Conservation (phyloP, 2,797 vertebrate genomes). For the Pteronotus mesoamericanus region DNA sequence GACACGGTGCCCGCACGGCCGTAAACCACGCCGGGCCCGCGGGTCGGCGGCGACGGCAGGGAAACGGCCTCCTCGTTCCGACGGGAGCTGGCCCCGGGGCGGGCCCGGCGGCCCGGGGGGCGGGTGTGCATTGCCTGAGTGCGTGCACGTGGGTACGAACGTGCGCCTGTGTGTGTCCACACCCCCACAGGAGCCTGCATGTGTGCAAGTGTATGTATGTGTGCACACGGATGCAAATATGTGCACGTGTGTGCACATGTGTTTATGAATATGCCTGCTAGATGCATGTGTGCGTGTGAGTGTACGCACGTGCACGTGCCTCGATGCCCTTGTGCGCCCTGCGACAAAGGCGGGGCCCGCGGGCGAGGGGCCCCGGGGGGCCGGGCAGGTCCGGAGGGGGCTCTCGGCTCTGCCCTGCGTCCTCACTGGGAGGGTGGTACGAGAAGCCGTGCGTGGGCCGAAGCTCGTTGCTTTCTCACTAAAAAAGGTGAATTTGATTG, state of each 20-base stretch:
- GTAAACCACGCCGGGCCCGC: background rate
- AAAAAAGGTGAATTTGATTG: background rate
- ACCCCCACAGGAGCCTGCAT: background rate
- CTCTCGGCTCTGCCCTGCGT: too few species aligned
- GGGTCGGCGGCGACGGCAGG: background rate
- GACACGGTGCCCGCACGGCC: background rate
- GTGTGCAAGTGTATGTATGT: too few species aligned
- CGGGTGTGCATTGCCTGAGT: background rate
- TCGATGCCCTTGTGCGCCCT: too few species aligned
- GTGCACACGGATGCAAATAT: too few species aligned
- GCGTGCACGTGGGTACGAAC: accelerated
- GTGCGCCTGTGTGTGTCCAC: too few species aligned
- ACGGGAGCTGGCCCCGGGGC: accelerated
- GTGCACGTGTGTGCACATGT: accelerated
- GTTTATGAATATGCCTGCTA: background rate
- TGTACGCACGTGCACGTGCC: too few species aligned
- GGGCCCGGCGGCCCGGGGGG: accelerated
- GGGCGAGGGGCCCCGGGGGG: too few species aligned
- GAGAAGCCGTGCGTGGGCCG: accelerated
- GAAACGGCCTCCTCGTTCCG: background rate
- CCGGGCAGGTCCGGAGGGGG: too few species aligned
- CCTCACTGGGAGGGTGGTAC: too few species aligned
- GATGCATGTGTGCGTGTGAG: too few species aligned
- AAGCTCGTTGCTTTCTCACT: background rate
- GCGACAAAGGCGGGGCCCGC: too few species aligned